These are phyloP conservation scores for Pyrrhia umbra DNA, from an alignment of 2,888 invertebrate genomes.

Conservation along the genomic window DNA sequence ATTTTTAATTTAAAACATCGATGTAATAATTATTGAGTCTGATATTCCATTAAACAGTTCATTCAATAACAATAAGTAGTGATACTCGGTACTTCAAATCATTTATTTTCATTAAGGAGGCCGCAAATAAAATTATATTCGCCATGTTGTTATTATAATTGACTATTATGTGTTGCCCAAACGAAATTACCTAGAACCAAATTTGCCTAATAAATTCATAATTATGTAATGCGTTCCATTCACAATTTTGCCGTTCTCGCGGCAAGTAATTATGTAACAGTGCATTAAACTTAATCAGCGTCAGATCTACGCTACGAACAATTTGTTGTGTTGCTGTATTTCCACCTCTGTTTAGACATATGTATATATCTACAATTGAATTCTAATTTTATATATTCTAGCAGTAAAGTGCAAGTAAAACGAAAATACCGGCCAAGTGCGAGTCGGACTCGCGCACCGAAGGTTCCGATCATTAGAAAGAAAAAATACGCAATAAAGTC, in stretches of 20 bases:
- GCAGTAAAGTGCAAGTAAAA: too few relatives aligned
- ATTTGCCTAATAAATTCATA: conserved; percentile 53
- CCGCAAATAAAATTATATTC: conserved; percentile 45
- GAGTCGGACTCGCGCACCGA: too few relatives aligned
- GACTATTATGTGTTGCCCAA: conserved; percentile 41
- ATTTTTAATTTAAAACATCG: too few relatives aligned
- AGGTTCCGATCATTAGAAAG: too few relatives aligned
- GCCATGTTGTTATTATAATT: conserved; percentile 48
- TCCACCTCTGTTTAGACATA: background rate
- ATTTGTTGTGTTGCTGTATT: conserved; percentile 12
- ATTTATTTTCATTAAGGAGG: conserved; percentile 29
- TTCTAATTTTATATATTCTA: too few relatives aligned
- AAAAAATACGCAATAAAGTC: too few relatives aligned
- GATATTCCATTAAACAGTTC: conserved; percentile 2
- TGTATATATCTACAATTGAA: background rate
- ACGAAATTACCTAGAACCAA: conserved; percentile 43
- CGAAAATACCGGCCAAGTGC: too few relatives aligned
- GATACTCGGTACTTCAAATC: conserved; percentile 20
- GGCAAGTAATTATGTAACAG: conserved; percentile 41
- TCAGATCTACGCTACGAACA: conserved; percentile 27
- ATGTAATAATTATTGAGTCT: too few relatives aligned
- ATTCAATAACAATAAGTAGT: conserved; percentile 28
- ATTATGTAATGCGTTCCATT: conserved; percentile 45
- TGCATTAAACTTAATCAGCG: conserved; percentile 42
- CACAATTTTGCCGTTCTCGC: conserved; percentile 27